Evolutionary conservation across 2,888 invertebrate genomes (phyloP), one percentile per base, ranked within the genome.

Genomic region (Parasteatoda lunata): DNA sequence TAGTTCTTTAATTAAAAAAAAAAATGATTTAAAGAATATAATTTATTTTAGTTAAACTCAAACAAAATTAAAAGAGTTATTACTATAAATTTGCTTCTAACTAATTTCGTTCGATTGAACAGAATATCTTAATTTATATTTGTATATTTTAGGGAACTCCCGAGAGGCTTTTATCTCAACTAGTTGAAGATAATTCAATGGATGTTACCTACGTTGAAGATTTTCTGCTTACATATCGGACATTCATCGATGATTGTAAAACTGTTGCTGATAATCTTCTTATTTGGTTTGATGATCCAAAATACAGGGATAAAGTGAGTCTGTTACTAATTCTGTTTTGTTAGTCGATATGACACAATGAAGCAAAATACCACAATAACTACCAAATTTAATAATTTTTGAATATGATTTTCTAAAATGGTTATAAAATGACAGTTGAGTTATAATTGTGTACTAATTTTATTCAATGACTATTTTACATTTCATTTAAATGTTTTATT

Each of bases 121-220:
- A 11, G 4, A 6, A 5, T 47, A 3, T 30, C 9, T 30, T 48
- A 13, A 15, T 73, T 30, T 73, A 15, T 65, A 30, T 52, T 15
- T 59, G 3, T 45, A 4, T 48, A 13, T 45, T 54, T 8, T 66
- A 94, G 93, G 98, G 97, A 48, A 96, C 97, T 30, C 94, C 97
- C 0, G 97, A 97, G 90, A 95, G 96, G 82, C 93, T 99, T 87
- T 96, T 99, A 94, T 93, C 95, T 90, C 98, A 99, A 92, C 93
- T 99, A 81, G 96, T 99, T 77, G 98, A 98, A 92, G 99, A 99
- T 91, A 97, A 98, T 92, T 96, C 97, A 59, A 94, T 95, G 90
- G 99, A 99, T 93, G 97, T 98, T 8, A 98, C 97, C 13, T 99
- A 98, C 93, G 97, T 99, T 70, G 98, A 99, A 93, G 99, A 99